Evolutionary conservation across 2,888 invertebrate genomes (phyloP), one percentile per base, ranked within the genome.

Genomic region (Operophtera brumata): DNA sequence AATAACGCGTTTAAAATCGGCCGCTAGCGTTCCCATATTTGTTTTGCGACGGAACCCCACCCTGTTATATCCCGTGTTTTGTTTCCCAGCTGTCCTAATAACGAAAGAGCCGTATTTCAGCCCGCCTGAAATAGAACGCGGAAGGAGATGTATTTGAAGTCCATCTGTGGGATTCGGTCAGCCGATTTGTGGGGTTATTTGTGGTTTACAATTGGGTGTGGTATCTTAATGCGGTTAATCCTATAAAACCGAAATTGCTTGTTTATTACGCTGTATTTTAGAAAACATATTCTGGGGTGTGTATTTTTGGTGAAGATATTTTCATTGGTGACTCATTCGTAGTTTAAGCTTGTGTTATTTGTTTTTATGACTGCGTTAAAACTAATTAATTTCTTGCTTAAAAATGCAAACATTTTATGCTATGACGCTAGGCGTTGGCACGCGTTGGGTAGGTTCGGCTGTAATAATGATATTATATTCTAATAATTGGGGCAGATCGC

Each of bases 81-180:
- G 68, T 69, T 73, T 71, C 61, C 53, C 70, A 71, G 75, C 72
- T 75, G 75, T 67, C 67, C 59, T 66, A 65, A 61, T 65, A 65
- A 61, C 52, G 61, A 47, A 40, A 58, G 49, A 50, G 36, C 52
- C 43, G 45, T 69, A 69, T 69, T 68, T 70, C 60, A 67, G 64
- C 40, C 52, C 47, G 57, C 47, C 64, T 60, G 65, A 72, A 71
- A 72, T 73, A 69, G 65, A 50, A 69, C 62, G 45, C 64, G 73
- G 73, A 73, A 73, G 67, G 49, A 49, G 47, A 54, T 28, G 30
- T 34, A 45, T 64, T 61, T 61, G 54, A 61, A 39, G 53, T 59
- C 41, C 46, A 47, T 54, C 13, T 49, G 32, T 32, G 47, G 47
- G 52, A 48, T 59, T 60, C 35, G 47, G 55, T 57, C 55, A 61